A percentile compares a stretch with the other conserved stretches of the same genome.
Evolutionary conservation across 2,888 invertebrate species (phyloP).

Genomic region (Oxycera nigricornis): DNA sequence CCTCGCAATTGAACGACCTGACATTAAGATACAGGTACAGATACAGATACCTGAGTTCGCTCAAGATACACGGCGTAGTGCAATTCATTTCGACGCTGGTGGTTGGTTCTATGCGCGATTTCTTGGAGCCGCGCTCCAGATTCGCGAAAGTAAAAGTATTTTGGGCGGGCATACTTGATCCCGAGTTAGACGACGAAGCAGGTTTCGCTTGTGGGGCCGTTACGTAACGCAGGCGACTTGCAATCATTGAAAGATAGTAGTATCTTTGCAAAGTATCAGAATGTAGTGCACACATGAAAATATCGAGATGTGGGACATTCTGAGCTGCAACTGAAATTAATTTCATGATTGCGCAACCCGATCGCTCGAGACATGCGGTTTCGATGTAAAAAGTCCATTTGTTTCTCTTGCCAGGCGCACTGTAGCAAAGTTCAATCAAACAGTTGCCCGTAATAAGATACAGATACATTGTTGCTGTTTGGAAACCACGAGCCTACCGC

Average conservation of each 20-base stretch:
- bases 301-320: no score
- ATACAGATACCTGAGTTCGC: neutral
- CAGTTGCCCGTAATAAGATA: no score
- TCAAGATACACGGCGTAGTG: neutral
- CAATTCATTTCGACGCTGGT: neutral
- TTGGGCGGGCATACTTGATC: conserved; percentile 4
- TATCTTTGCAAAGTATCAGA: neutral
- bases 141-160: conserved; percentile 33
- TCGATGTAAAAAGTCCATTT: no score
- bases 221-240: neutral
- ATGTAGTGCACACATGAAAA: neutral
- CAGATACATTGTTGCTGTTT: no score
- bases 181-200: neutral
- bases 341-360: no score
- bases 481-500: no score
- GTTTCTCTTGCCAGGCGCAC: no score
- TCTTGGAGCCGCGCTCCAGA: neutral
- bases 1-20: neutral
- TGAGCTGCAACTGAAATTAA: no score
- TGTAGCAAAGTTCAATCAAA: no score
- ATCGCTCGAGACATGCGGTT: no score
- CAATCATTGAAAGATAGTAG: neutral
- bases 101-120: conserved; percentile 5
- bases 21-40: neutral
- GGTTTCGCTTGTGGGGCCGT: neutral